Percentiles rank a stretch among this genome's conserved stretches.
Evolutionary conservation across 2,797 vertebrate genomes (phyloP).

Genomic region (Rhinichthys osculus): DNA sequence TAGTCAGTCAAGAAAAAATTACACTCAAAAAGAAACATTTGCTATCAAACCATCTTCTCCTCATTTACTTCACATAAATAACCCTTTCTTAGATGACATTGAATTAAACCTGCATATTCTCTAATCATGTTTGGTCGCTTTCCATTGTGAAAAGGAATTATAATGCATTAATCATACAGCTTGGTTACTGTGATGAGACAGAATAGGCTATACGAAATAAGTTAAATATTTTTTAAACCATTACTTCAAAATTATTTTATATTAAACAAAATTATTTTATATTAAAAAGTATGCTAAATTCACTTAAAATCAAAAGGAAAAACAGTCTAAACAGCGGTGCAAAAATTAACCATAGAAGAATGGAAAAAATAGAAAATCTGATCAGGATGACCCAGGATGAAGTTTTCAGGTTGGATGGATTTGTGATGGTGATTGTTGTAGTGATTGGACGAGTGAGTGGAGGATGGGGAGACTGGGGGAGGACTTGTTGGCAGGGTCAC

Average conservation of each 20-base stretch:
- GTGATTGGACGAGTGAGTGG: conserved; percentile 43
- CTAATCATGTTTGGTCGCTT: not conserved
- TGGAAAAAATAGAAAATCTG: conserved; percentile 21
- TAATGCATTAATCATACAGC: not conserved
- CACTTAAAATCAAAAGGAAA: not conserved
- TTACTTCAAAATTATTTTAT: not conserved
- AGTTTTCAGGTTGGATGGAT: conserved; percentile 40
- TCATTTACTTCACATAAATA: not conserved
- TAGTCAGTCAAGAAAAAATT: not conserved
- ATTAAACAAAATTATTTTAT: no score
- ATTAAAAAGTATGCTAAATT: not conserved
- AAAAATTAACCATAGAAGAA: conserved; percentile 14
- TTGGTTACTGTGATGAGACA: not conserved
- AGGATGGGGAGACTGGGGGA: conserved; percentile 24
- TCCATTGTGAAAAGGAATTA: not conserved
- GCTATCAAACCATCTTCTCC: not conserved
- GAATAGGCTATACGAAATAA: not conserved
- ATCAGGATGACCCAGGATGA: conserved; percentile 32
- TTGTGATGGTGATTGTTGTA: conserved; percentile 31
- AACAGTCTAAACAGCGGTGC: not conserved
- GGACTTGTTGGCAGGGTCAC: conserved; percentile 57
- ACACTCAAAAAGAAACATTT: not conserved
- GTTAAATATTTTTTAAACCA: not conserved
- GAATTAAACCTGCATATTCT: not conserved
- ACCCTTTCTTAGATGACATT: not conserved